Evolutionary conservation across 2,888 invertebrate species (phyloP), one percentile per base, ranked within the genome.

Genomic region (Eledona agricola): DNA sequence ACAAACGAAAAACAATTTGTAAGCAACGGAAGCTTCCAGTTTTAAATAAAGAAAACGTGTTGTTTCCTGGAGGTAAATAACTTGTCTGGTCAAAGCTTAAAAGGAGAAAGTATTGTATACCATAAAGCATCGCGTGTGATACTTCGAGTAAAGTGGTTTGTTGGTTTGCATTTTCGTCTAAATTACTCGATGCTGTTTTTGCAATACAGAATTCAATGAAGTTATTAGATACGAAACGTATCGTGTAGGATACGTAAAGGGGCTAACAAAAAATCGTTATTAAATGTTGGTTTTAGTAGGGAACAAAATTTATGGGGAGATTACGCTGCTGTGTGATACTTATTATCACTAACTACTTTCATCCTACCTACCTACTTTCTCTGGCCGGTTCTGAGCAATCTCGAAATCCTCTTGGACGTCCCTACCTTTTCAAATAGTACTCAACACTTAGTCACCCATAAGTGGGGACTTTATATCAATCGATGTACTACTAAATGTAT

Each of bases 351-450:
- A 62, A 65, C 69, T 64, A 70, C 70, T 70, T 70, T 70, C 70
- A 65, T 65, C 62, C 68, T 69, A n/a, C n/a, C n/a, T n/a, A n/a
- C 70, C 70, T 70, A 70, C 70, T 70, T 70, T 70, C 70, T 70
- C 67, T 63, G 61, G 58, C 58, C 66, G 63, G 67, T 64, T 61
- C 68, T 64, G 59, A 64, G 58, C 59, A 62, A 66, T 64, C 61
- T 58, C 58, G n/a, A n/a, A n/a, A 53, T 51, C 51, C 38, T 49
- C 56, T 60, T 63, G 51, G 60, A 59, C 57, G 60, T 63, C 65
- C 64, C 65, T 66, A 60, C 62, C 62, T 63, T 58, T 57, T 57
- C 53, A 46, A 51, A 9, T 57, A 58, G 45, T 58, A 55, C 55
- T 60, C 50, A 59, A 57, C 58, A 58, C 43, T 59, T 53, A 43